Evolutionary conservation across 2,888 invertebrate species (phyloP), one percentile per base, ranked within the genome.

Genomic region (Clostera curtula): DNA sequence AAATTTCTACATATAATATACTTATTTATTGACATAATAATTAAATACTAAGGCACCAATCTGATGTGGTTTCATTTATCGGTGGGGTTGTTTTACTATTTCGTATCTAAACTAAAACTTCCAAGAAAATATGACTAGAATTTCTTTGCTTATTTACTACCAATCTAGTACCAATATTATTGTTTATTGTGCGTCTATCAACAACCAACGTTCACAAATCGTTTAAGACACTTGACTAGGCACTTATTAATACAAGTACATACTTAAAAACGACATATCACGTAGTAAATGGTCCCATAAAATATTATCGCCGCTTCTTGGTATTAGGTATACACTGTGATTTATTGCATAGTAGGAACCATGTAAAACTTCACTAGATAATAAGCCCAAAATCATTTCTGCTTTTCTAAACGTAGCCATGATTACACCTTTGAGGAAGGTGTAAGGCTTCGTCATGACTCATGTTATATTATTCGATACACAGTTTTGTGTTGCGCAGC

Each of bases 101-200:
- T n/a, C n/a, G n/a, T n/a, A n/a, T n/a, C n/a, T n/a, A n/a, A n/a
- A n/a, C n/a, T n/a, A n/a, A 34, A 43, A 42, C 31, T 38, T 35
- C 40, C 44, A 44, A 30, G 29, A 53, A 45, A 43, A 48, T 60
- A 56, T 59, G 69, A 70, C 70, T 69, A 70, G 70, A 59, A 31
- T 43, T 36, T 48, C 36, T 49, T 27, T 28, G 31, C 34, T 14
- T 12, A 12, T 20, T 7, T 6, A 20, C n/a, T 20, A 12, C 7
- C 20, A 19, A 31, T 43, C 42, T 43, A 36, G 22, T 30, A 32
- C 16, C 13, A 38, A 24, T 22, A 26, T 29, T 38, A 28, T 19
- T 43, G 27, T 26, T 30, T 32, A 32, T 21, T 40, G 40, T 48
- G 47, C 44, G 31, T 26, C n/a, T 31, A 37, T 35, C 36, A 31